These are phyloP conservation scores for Labeo calbasu DNA, from an alignment of 2,797 vertebrate genomes.

Conservation along the genomic window DNA sequence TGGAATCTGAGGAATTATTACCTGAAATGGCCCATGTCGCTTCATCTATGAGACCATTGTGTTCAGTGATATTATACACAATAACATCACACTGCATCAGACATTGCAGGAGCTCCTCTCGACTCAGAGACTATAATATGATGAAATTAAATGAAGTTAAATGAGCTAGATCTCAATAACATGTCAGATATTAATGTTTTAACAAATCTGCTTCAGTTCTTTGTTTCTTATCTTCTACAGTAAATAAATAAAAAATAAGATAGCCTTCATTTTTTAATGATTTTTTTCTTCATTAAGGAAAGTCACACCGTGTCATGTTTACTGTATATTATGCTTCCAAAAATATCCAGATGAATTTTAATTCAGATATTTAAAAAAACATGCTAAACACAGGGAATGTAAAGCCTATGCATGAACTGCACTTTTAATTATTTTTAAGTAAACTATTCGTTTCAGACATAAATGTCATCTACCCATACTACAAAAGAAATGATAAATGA, in stretches of 20 bases:
- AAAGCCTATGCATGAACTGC: background rate
- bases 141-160: background rate
- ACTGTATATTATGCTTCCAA: background rate
- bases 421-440: background rate
- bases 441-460: background rate
- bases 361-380: background rate
- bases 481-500: background rate
- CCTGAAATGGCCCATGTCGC: slow-evolving; percentile 87
- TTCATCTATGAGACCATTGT: slow-evolving; percentile 80
- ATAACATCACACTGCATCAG: slow-evolving; percentile 87
- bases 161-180: background rate
- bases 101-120: slow-evolving; percentile 67
- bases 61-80: slow-evolving; percentile 91
- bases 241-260: background rate
- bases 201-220: background rate
- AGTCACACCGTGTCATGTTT: background rate
- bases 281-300: background rate
- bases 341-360: background rate
- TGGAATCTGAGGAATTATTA: slow-evolving; percentile 56
- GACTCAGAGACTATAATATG: slow-evolving; percentile 74
- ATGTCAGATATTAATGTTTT: background rate
- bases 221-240: background rate
- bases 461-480: background rate
- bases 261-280: background rate
- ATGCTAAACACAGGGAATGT: background rate